phyloP scores from a whole-genome alignment of 2,888 invertebrate genomes.

The Tachystola acroxantha region DNA sequence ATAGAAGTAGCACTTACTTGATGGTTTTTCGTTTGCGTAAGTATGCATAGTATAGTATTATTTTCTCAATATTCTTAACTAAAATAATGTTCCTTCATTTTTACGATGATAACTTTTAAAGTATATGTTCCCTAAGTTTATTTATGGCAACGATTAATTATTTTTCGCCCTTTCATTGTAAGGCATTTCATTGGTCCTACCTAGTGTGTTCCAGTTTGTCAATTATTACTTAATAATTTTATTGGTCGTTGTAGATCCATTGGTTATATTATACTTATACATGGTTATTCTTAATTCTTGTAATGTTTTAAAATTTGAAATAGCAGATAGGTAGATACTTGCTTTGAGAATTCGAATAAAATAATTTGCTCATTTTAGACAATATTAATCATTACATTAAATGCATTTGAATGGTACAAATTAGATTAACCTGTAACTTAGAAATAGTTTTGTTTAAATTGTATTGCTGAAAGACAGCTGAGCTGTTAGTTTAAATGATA shows the following conservation, averaged over 20 bases:
- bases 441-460: too few species aligned
- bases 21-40: conserved; percentile 15
- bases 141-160: conserved; percentile 50
- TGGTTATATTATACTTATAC: too few species aligned
- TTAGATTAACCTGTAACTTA: conserved; percentile 41
- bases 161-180: conserved; percentile 15
- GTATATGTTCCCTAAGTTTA: conserved; percentile 37
- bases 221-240: conserved; percentile 24
- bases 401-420: conserved; percentile 65
- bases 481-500: too few species aligned
- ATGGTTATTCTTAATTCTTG: conserved; percentile 10
- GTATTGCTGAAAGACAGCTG: too few species aligned
- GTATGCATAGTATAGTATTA: conserved; percentile 19
- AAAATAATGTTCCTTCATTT: conserved; percentile 42
- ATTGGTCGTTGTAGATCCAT: too few species aligned
- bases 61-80: conserved; percentile 32
- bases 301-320: conserved; percentile 2
- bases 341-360: conserved; percentile 8
- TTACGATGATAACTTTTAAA: conserved; percentile 23
- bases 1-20: conserved; percentile 14
- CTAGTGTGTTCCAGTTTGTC: conserved; percentile 26
- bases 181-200: conserved; percentile 5
- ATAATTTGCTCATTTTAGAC: conserved; percentile 54
- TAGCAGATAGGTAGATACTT: conserved; percentile 3
- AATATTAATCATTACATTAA: conserved; percentile 42